Conservation (phyloP, 1,140 invertebrate species). For the Delia radicum region DNA sequence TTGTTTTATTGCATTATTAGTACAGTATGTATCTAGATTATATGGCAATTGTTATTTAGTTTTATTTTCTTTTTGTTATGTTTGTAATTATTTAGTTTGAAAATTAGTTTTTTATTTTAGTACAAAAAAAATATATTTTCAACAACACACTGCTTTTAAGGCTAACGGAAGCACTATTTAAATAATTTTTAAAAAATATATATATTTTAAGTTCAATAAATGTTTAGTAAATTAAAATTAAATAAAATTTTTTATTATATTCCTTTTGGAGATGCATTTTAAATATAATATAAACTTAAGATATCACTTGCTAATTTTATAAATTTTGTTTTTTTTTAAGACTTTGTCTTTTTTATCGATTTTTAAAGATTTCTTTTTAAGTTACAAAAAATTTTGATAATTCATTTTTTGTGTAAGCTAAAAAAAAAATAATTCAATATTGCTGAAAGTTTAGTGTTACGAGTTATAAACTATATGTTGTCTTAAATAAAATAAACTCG, state of each 20-base stretch:
- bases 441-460: too few relatives aligned
- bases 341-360: background rate
- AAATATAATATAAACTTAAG: background rate
- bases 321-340: background rate
- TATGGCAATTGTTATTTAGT: background rate
- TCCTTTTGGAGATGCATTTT: too few relatives aligned
- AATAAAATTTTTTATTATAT: background rate
- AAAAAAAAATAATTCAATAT: too few relatives aligned
- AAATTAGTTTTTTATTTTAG: background rate
- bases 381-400: too few relatives aligned
- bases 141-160: background rate
- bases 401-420: too few relatives aligned
- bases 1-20: background rate
- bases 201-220: background rate
- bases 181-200: background rate
- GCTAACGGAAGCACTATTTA: background rate
- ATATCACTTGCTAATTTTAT: conserved; percentile 1
- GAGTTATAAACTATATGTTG: too few relatives aligned
- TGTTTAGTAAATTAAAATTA: background rate
- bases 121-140: background rate
- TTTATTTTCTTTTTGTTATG: background rate
- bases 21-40: background rate
- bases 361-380: background rate
- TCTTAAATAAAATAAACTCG: too few relatives aligned
- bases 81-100: too few relatives aligned